Percentiles rank a stretch among this genome's conserved stretches.
Conservation (phyloP, 1,140 invertebrate species). For the Heliothis subflexa region DNA sequence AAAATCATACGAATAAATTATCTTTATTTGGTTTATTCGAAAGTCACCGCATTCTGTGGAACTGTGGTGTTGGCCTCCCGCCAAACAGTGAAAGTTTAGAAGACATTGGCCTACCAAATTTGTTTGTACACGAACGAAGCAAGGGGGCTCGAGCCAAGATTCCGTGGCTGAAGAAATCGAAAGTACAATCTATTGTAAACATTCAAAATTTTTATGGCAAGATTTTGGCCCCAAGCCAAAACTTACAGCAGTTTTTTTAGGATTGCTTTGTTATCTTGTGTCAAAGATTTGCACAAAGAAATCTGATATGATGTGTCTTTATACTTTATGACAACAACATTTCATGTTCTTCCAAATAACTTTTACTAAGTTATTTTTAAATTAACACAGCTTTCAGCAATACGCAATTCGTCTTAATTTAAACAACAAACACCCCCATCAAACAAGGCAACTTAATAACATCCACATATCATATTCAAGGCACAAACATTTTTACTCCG, state of each 20-base stretch:
- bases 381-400: background rate
- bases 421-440: constrained; percentile 11
- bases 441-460: background rate
- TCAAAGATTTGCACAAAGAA: constrained; percentile 34
- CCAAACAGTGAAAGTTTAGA: constrained; percentile 79
- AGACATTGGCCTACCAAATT: constrained; percentile 75
- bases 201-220: constrained; percentile 61
- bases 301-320: constrained; percentile 31
- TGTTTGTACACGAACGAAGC: constrained; percentile 70
- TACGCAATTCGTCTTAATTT: background rate
- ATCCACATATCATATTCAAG: constrained; percentile 29
- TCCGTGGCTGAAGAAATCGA: constrained; percentile 67
- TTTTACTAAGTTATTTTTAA: background rate
- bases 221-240: constrained; percentile 41
- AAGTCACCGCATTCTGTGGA: constrained; percentile 64
- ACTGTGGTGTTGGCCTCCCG: constrained; percentile 64
- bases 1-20: constrained; percentile 68
- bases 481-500: constrained; percentile 33
- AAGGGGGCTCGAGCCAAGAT: constrained; percentile 54
- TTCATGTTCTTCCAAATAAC: too few species aligned
- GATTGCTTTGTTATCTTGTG: constrained; percentile 31
- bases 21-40: constrained; percentile 71
- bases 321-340: too few species aligned
- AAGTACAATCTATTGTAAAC: constrained; percentile 71
- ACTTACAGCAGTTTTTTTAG: constrained; percentile 20